Base-by-base conservation (phyloP, 92 coral and sea anemone genomes). In the Porites evermanni region DNA sequence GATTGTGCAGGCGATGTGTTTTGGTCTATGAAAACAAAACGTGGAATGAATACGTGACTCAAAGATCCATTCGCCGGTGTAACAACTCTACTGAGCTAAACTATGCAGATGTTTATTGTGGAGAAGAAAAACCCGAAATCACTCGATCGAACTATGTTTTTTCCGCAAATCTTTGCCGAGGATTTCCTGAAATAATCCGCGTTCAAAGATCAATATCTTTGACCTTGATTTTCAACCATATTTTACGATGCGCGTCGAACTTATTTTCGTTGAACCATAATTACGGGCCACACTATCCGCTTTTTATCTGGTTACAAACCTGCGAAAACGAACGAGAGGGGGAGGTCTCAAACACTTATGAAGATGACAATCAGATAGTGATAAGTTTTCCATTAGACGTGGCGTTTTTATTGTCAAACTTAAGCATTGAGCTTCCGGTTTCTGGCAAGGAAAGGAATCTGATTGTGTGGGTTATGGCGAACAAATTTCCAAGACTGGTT, bases 1-100 rank as follows among this genome's bases (percentile, higher is more conserved):
- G 89, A 86, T 61, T 72, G 67, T 90, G 91, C 82, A 77, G 84
- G 70, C 95, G 95, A 61, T 94, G 98, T 86, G 88, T 92, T 56
- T 65, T 94, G 86, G 92, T 91, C 44, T 92, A 93, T 90, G 95
- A 94, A 64, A 89, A 79, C 54, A 89, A 79, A 78, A 64, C 87
- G 18, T 74, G 92, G 82, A 71, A 50, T 61, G 75, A 85, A 53
- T 7, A 17, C 67, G 77, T n/a, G 77, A 47, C 67, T 17, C 64
- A 67, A 24, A 59, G 70, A 16, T 76, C 77, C 19, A 14, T 67
- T 16, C 79, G 50, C 9, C 79, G 63, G 24, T 72, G 70, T 23
- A 24, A 51, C 72, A 38, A 14, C 8, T 72, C 73, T 21, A 51
- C 21, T 72, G 53, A 63, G 12, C 53, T 44, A 19, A 64, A 26